Base-by-base conservation (phyloP, 2,797 vertebrate genomes). In the Sphaeramia orbicularis region DNA sequence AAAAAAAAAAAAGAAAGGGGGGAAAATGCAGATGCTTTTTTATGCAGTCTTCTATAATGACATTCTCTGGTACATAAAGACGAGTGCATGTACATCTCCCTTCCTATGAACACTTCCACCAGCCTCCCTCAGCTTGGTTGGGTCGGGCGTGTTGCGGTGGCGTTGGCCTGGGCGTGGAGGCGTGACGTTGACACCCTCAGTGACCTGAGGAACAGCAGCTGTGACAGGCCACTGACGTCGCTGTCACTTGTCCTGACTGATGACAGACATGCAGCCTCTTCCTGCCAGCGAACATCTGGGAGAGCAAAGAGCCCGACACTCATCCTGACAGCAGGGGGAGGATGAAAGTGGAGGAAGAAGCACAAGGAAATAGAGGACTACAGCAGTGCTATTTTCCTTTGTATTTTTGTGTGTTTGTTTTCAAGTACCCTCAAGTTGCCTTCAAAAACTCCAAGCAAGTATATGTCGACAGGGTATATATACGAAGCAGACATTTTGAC, bases 161-260 rank as follows among this genome's bases (percentile, higher is more conserved):
- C 32, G 9, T 19, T 19, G 11, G 43, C 7, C 5, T 11, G 60
- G 65, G 48, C 6, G 32, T 3, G 10, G 49, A 51, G 15, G 48
- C 73, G 74, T 55, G 53, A 27, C 12, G 71, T n/a, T 21, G 52
- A 75, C 81, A 66, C 70, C 82, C 73, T 47, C 62, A 13, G 47
- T 83, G 86, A 89, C 87, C 88, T 78, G 81, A 89, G 75, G 83
- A 87, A 41, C 71, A 73, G 70, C 88, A 67, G 84, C 89, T 80
- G 80, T 85, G 91, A 89, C 91, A 91, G 70, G 76, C 78, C 21
- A 66, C 81, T 62, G 64, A 74, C 70, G 62, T 49, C 53, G 59
- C 80, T 88, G 90, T 91, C 91, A 86, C 71, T 83, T 55, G 74
- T 59, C 69, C 80, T 88, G 90, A 91, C 79, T 74, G 88, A 88